These are phyloP conservation scores for Delia radicum DNA, from an alignment of 1,140 invertebrate genomes.

Conservation along the genomic window DNA sequence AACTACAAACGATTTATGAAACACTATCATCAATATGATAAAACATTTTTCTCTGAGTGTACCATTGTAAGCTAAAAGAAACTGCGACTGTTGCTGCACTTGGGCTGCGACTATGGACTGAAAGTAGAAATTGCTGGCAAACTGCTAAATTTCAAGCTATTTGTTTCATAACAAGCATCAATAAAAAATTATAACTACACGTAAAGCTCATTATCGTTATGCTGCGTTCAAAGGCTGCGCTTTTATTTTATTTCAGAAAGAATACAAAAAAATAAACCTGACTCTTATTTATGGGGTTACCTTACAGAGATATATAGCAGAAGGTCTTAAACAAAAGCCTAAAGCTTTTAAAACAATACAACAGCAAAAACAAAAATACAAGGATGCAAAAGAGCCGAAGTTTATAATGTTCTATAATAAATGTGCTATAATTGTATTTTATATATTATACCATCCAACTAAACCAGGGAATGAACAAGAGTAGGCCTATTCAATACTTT, in stretches of 20 bases:
- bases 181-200: constrained; percentile 22
- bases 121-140: neutral
- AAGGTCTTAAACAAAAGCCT: neutral
- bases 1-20: no score
- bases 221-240: constrained; percentile 9
- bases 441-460: neutral
- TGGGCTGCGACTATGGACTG: neutral
- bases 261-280: neutral
- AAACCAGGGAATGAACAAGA: neutral
- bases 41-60: no score
- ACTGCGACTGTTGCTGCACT: neutral
- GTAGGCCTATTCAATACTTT: neutral
- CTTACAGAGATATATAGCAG: neutral
- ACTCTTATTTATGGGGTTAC: constrained; percentile 1
- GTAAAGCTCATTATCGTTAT: constrained; percentile 17
- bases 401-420: constrained; percentile 19
- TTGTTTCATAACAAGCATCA: constrained; percentile 16
- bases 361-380: neutral
- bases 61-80: neutral
- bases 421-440: constrained; percentile 18
- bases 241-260: neutral
- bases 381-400: constrained; percentile 17
- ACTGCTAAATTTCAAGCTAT: constrained; percentile 3
- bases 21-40: no score
- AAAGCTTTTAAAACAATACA: neutral